phyloP scores from a whole-genome alignment of 30 jellyfish, hydroid and myxozoan species.

The Chrysaora quinquecirrha region DNA sequence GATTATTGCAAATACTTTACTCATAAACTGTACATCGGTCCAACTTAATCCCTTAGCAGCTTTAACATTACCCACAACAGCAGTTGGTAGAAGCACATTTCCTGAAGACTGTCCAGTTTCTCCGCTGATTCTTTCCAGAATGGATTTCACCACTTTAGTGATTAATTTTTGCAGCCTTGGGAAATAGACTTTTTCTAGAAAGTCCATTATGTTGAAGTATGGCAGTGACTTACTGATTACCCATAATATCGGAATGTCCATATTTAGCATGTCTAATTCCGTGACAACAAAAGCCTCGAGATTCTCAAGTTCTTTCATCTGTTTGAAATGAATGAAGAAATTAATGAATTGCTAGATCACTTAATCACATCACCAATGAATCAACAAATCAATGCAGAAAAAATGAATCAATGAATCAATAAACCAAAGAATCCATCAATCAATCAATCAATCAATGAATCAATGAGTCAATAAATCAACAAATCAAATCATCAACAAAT shows the following conservation, averaged over 20 bases:
- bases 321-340: too few species aligned
- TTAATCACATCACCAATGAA: too few species aligned
- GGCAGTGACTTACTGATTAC: constrained; percentile 51
- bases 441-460: too few species aligned
- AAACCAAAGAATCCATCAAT: too few species aligned
- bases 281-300: constrained; percentile 54
- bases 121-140: neutral
- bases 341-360: too few species aligned
- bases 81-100: neutral
- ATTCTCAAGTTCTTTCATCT: constrained; percentile 46
- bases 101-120: neutral
- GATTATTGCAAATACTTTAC: constrained; percentile 48
- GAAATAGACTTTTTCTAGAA: constrained; percentile 27
- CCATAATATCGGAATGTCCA: constrained; percentile 64
- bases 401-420: too few species aligned
- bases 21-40: constrained; percentile 37
- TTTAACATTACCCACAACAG: neutral
- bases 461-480: too few species aligned
- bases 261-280: constrained; percentile 52
- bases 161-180: constrained; percentile 4
- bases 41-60: neutral
- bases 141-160: constrained; percentile 8
- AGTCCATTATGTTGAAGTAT: constrained; percentile 12
- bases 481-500: too few species aligned
- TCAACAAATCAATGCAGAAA: too few species aligned